phyloP scores from a whole-genome alignment of 2,113 vertebrate species.

The Chaetodon auriga region DNA sequence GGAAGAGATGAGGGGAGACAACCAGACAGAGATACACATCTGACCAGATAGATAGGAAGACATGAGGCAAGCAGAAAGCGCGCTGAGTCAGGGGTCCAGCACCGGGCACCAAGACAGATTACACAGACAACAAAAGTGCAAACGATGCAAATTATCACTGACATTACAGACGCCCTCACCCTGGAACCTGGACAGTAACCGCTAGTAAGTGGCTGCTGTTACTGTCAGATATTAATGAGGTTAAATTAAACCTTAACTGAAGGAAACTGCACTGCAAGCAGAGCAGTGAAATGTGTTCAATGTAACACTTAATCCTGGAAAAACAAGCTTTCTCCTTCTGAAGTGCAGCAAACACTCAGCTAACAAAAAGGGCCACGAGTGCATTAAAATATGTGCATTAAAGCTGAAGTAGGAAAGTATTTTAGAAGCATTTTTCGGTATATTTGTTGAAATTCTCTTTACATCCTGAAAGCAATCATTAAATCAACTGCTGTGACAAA shows the following conservation, averaged over 20 bases:
- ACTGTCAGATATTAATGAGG: constrained; percentile 13
- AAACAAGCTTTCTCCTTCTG: neutral
- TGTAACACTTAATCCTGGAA: neutral
- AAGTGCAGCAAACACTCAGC: neutral
- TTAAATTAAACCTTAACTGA: constrained; percentile 19
- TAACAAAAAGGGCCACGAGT: no score
- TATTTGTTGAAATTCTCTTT: no score
- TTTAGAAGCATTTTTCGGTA: no score
- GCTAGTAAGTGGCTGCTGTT: neutral
- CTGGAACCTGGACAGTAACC: constrained; percentile 6
- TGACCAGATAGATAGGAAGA: constrained; percentile 48
- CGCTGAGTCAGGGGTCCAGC: constrained; percentile 45
- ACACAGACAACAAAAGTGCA: constrained; percentile 47
- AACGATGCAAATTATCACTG: constrained; percentile 39
- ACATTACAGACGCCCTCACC: constrained; percentile 13
- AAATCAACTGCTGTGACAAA: no score
- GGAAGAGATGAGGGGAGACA: constrained; percentile 44
- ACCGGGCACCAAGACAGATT: constrained; percentile 41
- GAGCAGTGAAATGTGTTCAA: neutral
- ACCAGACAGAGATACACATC: constrained; percentile 41
- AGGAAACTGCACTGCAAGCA: neutral
- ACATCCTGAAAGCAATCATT: no score
- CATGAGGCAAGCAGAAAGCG: constrained; percentile 66
- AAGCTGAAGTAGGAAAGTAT: neutral
- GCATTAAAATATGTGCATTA: neutral